A percentile compares a stretch with the other conserved stretches of the same genome.
phyloP scores from a whole-genome alignment of 2,888 invertebrate genomes.

The Lamellibrachia columna region DNA sequence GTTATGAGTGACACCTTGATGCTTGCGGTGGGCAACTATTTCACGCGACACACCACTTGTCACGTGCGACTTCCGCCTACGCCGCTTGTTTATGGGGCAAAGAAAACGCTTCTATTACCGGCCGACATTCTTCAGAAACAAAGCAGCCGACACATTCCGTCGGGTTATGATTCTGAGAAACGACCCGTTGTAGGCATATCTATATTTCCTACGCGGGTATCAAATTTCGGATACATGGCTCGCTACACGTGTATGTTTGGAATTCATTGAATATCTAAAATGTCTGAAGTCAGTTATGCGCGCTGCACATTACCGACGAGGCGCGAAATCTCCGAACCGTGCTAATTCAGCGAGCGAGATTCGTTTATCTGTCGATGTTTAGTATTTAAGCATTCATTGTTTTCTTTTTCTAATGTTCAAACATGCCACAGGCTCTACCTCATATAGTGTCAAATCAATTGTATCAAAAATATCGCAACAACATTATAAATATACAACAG shows the following conservation, averaged over 20 bases:
- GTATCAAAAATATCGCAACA: neutral
- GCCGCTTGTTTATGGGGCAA: slow-evolving; percentile 6
- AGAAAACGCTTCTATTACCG: neutral
- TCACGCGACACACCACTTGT: neutral
- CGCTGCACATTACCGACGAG: neutral
- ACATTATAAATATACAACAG: neutral
- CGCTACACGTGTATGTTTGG: neutral
- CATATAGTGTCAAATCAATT: neutral
- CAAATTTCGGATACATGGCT: neutral
- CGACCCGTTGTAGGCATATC: neutral
- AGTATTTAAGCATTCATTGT: neutral
- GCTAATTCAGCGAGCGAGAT: neutral
- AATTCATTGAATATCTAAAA: neutral
- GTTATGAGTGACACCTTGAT: neutral
- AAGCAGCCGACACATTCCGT: neutral
- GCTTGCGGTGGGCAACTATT: neutral
- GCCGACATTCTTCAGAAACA: neutral
- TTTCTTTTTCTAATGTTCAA: neutral
- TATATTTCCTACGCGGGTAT: neutral
- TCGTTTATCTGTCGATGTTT: neutral
- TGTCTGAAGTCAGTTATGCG: neutral
- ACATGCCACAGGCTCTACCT: neutral
- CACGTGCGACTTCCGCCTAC: neutral
- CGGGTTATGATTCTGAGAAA: slow-evolving; percentile 10
- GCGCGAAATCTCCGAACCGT: neutral